Evolutionary conservation across 1,140 invertebrate species (phyloP), one percentile per base, ranked within the genome.

Genomic region (Pachypsylla venusta): DNA sequence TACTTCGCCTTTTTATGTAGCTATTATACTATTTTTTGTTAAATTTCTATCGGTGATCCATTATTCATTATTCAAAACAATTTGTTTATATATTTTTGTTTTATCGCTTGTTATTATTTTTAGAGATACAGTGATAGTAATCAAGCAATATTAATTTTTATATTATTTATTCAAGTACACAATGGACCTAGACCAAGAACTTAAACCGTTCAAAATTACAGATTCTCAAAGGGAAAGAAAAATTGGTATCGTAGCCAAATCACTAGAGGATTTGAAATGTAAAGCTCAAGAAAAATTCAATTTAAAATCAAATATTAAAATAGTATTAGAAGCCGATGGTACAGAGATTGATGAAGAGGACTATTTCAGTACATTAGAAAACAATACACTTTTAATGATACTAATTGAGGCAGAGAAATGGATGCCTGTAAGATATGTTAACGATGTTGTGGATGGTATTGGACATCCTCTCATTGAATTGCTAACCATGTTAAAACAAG

Each of bases 291-390:
- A 28, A 57, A 59, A 60, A 48, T n/a, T 64, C 7, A 39, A 40
- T 28, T 54, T 26, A 60, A 70, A 67, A 26, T 77, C 78, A 58
- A 73, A 77, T 64, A 73, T 86, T n/a, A 85, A 82, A 54, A 79
- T 87, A 39, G 83, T 89, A 26, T 71, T 91, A 61, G 88, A 91
- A 68, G 81, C 78, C 59, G 88, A 91, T 73, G 88, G 78, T 68
- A 91, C 88, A 1, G 88, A 90, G 76, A 84, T 91, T 28, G 88
- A 91, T 64, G 87, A 89, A 66, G 85, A 90, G 69, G 87, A 89
- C 68, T 90, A 89, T 70, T 90, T 90, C 70, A 82, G 80, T 28
- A 90, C 86, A 1, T 72, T 90, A 55, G 85, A 90, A 66, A 81
- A 79, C 60, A 85, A 90, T 65, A 88, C 86, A 5, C 82, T 79